Percentiles rank a stretch among this genome's conserved stretches.
phyloP scores from a whole-genome alignment of 1,140 invertebrate genomes.

The Frieseomelitta varia region DNA sequence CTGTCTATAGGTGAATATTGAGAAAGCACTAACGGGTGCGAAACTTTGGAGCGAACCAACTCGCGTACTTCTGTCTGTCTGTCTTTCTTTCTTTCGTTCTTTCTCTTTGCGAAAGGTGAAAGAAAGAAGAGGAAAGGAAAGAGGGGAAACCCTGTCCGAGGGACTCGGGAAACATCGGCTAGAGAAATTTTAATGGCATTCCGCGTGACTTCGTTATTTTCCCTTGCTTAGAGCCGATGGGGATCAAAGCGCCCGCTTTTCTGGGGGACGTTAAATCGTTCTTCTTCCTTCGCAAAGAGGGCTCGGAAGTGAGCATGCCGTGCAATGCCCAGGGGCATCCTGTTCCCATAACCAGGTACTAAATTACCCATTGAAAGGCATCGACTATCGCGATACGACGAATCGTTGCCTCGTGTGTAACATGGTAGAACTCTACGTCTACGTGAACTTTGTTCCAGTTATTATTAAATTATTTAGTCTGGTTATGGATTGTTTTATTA shows the following conservation, averaged over 20 bases:
- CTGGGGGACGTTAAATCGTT: conserved; percentile 75
- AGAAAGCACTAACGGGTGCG: conserved; percentile 69
- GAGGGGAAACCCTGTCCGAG: conserved; percentile 60
- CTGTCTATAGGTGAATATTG: conserved; percentile 85
- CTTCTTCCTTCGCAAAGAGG: conserved; percentile 56
- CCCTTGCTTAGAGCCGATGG: conserved; percentile 71
- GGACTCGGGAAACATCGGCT: not conserved
- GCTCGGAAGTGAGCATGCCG: conserved; percentile 77
- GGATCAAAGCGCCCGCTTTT: conserved; percentile 76
- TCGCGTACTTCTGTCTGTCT: too few species aligned
- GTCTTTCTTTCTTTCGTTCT: not conserved
- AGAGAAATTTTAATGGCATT: conserved; percentile 18
- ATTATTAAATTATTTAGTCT: too few species aligned
- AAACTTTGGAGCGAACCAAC: not conserved
- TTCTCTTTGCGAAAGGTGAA: not conserved
- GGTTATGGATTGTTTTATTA: too few species aligned
- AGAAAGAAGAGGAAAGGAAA: not conserved
- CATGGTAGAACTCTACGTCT: too few species aligned
- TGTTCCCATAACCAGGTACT: conserved; percentile 80
- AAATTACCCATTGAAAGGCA: conserved; percentile 54
- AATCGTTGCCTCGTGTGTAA: not conserved
- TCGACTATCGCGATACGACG: conserved; percentile 17
- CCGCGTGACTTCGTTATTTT: conserved; percentile 52
- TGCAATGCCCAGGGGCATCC: conserved; percentile 88
- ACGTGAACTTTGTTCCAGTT: too few species aligned